Evolutionary conservation across 2,113 vertebrate species (phyloP), one percentile per base, ranked within the genome.

Genomic region (Atlantisia rogersi): DNA sequence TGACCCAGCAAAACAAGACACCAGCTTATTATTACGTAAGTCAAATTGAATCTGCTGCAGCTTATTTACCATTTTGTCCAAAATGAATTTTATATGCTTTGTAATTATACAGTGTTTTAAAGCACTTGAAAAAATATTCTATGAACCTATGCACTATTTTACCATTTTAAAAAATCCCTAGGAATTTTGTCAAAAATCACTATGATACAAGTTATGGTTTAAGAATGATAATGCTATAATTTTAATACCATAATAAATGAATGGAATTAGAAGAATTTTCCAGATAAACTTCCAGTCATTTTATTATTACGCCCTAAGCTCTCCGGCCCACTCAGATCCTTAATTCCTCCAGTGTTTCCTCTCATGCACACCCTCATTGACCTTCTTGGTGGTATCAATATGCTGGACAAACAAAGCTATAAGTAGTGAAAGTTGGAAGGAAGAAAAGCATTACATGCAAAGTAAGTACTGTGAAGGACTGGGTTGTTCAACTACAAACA

Each of bases 1-100:
- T 40, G 25, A 19, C 0, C 1, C 11, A 75, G 35, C 21, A 53
- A 53, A 55, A 35, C 28, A 88, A 70, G 63, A 21, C 39, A 79
- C 2, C 4, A 40, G 44, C 48, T 95, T 70, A 44, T 40, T 73
- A 20, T 76, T 58, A 52, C 6, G 4, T 42, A 79, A 68, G 65
- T 63, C 11, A 92, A 80, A 59, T 11, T 70, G 28, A 77, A 74
- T 80, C 40, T 77, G 31, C 25, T 92, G 19, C 59, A 77, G 15
- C 73, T 93, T 88, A 88, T 86, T 92, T 85, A 85, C 42, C 20
- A 69, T 90, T 93, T 90, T 92, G 48, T 69, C 50, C 29, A 68
- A 91, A 79, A 90, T 65, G 85, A 68, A 48, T 90, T 93, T 60
- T 82, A 85, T 44, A 64, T 76, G 15, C 15, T 87, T 88, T 76